A percentile compares a stretch with the other conserved stretches of the same genome.
These are phyloP conservation scores for Podotricha telesiphe DNA, from an alignment of 2,888 invertebrate genomes.

Conservation along the genomic window DNA sequence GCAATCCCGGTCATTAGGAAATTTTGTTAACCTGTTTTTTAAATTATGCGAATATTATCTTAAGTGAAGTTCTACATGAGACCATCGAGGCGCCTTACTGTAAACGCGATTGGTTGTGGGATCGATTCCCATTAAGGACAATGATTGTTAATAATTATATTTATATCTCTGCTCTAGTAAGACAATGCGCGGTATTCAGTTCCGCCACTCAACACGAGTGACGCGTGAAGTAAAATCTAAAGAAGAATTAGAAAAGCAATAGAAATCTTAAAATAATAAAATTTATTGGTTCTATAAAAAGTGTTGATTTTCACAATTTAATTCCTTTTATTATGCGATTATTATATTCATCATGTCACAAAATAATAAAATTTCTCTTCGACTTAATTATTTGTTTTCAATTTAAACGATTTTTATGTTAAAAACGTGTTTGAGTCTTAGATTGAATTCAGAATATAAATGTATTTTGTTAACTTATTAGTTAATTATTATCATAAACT, in stretches of 20 bases:
- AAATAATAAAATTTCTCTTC: slow-evolving; percentile 29
- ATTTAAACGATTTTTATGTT: background rate
- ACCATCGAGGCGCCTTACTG: too few relatives aligned
- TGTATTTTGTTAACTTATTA: background rate
- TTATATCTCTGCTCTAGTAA: too few relatives aligned
- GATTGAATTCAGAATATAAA: background rate
- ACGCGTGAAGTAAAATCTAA: too few relatives aligned
- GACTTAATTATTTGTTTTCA: background rate
- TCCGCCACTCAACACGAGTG: too few relatives aligned
- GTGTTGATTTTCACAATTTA: slow-evolving; percentile 35
- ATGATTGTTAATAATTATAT: too few relatives aligned
- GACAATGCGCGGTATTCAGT: too few relatives aligned
- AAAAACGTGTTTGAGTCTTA: background rate
- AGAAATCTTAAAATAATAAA: slow-evolving; percentile 12
- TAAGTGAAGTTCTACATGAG: slow-evolving; percentile 45
- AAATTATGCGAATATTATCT: slow-evolving; percentile 49
- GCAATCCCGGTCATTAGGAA: slow-evolving; percentile 49
- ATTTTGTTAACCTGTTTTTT: slow-evolving; percentile 40
- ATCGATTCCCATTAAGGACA: too few relatives aligned
- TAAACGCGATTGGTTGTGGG: too few relatives aligned
- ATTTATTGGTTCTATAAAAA: slow-evolving; percentile 23
- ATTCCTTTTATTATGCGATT: slow-evolving; percentile 26
- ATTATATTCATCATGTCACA: slow-evolving; percentile 19
- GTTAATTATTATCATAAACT: background rate
- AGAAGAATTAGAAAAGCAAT: slow-evolving; percentile 24